A percentile compares a stretch with the other conserved stretches of the same genome.
These are phyloP conservation scores for Pelodiscus sinensis DNA, from an alignment of 2,113 vertebrate species.

Conservation along the genomic window DNA sequence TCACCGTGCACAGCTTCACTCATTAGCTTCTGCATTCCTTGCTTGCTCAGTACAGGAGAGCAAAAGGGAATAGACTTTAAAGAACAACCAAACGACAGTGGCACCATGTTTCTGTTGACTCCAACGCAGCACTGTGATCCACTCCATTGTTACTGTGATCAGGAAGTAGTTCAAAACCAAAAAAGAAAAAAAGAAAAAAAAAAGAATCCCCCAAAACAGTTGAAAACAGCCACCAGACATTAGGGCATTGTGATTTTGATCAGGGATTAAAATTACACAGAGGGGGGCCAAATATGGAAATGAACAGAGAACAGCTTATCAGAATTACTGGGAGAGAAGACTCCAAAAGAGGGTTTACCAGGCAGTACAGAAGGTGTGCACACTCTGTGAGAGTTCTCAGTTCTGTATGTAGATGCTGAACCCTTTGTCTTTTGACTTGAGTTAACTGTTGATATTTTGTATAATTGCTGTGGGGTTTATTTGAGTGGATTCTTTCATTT, in stretches of 20 bases:
- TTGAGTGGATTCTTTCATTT: background rate
- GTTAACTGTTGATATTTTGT: background rate
- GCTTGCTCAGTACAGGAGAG: constrained; percentile 74
- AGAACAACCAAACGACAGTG: constrained; percentile 80
- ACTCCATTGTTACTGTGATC: background rate
- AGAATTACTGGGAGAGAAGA: background rate
- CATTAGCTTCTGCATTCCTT: constrained; percentile 76
- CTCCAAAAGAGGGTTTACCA: background rate
- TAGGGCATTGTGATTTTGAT: background rate
- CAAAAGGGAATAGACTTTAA: constrained; percentile 73
- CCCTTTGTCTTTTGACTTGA: background rate
- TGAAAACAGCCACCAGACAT: background rate
- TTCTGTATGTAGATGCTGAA: background rate
- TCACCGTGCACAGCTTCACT: constrained; percentile 75
- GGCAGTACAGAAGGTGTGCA: background rate
- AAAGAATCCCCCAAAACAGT: background rate
- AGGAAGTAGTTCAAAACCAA: background rate
- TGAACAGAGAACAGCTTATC: background rate
- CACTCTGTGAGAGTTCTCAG: background rate
- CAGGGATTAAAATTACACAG: background rate
- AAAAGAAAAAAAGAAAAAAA: background rate
- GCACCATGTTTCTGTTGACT: background rate
- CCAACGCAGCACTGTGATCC: background rate
- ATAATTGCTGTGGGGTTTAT: background rate
- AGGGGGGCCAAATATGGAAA: background rate